phyloP scores from a whole-genome alignment of 2,797 vertebrate species.

The Simalia tracyae region DNA sequence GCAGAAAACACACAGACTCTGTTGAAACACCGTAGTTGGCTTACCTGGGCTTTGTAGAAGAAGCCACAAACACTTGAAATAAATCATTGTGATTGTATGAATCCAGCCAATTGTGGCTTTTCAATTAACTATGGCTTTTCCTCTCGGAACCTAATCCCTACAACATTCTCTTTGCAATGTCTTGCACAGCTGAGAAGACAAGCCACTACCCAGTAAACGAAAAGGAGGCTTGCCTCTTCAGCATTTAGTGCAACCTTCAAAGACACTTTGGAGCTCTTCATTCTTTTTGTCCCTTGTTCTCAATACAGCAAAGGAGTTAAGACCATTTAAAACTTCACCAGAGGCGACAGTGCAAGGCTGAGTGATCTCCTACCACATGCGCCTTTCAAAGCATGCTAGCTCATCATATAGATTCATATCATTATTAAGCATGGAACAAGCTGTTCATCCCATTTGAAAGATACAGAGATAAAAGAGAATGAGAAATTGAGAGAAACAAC shows the following conservation, averaged over 20 bases:
- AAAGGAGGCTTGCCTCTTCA: not conserved
- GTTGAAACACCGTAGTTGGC: no score
- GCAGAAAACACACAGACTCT: no score
- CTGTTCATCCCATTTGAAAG: not conserved
- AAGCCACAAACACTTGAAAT: no score
- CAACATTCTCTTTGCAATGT: no score
- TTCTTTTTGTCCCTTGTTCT: not conserved
- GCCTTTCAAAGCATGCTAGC: not conserved
- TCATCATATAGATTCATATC: no score
- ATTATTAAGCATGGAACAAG: not conserved
- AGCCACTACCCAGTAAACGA: not conserved
- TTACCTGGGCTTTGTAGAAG: no score
- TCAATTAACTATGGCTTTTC: no score
- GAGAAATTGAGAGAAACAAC: not conserved
- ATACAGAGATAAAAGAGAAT: not conserved
- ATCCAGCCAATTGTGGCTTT: no score
- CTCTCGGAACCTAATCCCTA: no score
- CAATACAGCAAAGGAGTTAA: not conserved
- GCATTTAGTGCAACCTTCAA: not conserved
- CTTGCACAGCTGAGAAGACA: not conserved
- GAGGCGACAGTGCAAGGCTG: not conserved
- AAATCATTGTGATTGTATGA: no score
- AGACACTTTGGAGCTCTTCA: not conserved
- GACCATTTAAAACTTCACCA: not conserved
- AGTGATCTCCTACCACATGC: not conserved